Evolutionary conservation across 2,113 vertebrate species (phyloP).

Genomic region (Sus scrofa): T2T-Sscrofa CM000817.6:3520001-3520500

Average conservation of each 20-base stretch:
- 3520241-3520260: background rate
- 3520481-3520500: background rate
- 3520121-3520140: accelerated
- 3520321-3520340: background rate
- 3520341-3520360: background rate
- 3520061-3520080: accelerated
- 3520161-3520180: accelerated
- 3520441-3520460: background rate
- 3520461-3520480: background rate
- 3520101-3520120: background rate
- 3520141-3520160: accelerated
- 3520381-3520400: background rate
- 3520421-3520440: background rate
- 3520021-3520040: background rate
- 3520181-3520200: background rate
- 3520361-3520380: background rate
- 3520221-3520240: conserved; percentile 9
- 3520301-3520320: accelerated
- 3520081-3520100: background rate
- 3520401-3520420: accelerated
- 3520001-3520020: background rate
- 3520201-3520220: background rate
- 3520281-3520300: background rate
- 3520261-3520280: background rate
- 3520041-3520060: background rate